Percentiles rank a stretch among this genome's conserved stretches.
Conservation (phyloP, 2,797 vertebrate species). For the Lates japonicus region DNA sequence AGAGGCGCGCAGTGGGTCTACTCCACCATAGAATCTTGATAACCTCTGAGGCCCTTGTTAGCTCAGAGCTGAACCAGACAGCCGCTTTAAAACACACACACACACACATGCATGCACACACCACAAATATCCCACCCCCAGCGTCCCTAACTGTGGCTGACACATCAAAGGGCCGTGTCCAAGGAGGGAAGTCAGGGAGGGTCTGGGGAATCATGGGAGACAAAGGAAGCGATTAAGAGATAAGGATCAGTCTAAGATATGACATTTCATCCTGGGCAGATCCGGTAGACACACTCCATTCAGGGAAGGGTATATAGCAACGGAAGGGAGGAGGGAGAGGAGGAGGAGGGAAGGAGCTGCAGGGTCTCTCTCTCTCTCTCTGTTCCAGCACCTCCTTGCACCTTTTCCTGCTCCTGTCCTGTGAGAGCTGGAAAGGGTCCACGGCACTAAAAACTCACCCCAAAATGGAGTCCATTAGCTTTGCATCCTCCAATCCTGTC, state of each 20-base stretch:
- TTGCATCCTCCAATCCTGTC: slow-evolving; percentile 24
- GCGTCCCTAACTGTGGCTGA: slow-evolving; percentile 85
- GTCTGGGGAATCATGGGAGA: slow-evolving; percentile 93
- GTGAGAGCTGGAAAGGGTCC: slow-evolving; percentile 69
- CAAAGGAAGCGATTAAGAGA: slow-evolving; percentile 98
- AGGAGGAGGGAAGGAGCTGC: slow-evolving; percentile 62
- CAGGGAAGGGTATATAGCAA: slow-evolving; percentile 87
- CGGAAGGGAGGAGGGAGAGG: slow-evolving; percentile 75
- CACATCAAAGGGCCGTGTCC: slow-evolving; percentile 94
- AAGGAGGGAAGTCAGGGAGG: slow-evolving; percentile 91
- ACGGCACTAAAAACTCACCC: slow-evolving; percentile 21
- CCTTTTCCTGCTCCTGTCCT: slow-evolving; percentile 66
- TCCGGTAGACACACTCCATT: slow-evolving; percentile 93
- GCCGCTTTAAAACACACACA: slow-evolving; percentile 70
- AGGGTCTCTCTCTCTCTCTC: slow-evolving; percentile 52
- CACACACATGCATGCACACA: slow-evolving; percentile 63
- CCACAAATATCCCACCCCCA: slow-evolving; percentile 80
- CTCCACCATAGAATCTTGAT: slow-evolving; percentile 65
- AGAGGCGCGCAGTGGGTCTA: slow-evolving; percentile 45
- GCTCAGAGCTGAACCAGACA: slow-evolving; percentile 77
- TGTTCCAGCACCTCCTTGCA: slow-evolving; percentile 54
- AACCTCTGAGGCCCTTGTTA: slow-evolving; percentile 79
- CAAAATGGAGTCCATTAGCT: slow-evolving; percentile 55
- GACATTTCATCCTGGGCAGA: slow-evolving; percentile 97
- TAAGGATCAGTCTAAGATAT: slow-evolving; percentile 96